These are phyloP conservation scores for Echinops telfairi DNA, from an alignment of 2,113 vertebrate species.

Conservation along the genomic window DNA sequence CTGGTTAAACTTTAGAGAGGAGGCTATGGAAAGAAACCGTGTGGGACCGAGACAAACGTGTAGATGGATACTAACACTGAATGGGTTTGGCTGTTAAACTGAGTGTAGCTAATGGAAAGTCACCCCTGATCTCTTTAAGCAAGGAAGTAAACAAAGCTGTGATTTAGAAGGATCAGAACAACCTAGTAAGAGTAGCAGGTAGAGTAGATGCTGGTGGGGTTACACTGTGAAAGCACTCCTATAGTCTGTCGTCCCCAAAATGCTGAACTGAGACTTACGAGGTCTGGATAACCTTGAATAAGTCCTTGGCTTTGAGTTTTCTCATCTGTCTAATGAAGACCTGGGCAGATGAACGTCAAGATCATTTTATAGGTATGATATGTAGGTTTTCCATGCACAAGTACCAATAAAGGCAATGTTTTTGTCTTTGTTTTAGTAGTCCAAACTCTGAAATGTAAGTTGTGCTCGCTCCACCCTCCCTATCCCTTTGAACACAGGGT, in stretches of 20 bases:
- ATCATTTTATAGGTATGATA: neutral
- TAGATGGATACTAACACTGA: neutral
- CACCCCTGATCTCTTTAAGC: neutral
- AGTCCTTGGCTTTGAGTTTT: neutral
- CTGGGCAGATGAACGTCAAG: neutral
- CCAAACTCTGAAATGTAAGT: neutral
- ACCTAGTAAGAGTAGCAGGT: neutral
- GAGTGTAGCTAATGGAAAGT: conserved; percentile 17
- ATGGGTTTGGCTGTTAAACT: neutral
- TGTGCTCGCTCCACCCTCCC: neutral
- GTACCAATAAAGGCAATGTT: neutral
- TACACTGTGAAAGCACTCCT: neutral
- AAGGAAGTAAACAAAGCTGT: neutral
- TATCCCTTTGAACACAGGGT: neutral
- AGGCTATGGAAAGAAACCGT: neutral
- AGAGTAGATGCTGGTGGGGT: neutral
- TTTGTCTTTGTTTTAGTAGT: neutral
- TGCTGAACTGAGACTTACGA: neutral
- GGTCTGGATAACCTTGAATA: neutral
- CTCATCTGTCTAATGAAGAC: neutral
- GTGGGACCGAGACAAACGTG: neutral
- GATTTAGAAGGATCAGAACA: conserved; percentile 16
- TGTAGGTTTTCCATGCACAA: neutral
- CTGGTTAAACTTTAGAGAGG: neutral
- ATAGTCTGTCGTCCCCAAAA: neutral